Evolutionary conservation across 30 jellyfish, hydroid and myxozoan genomes (phyloP), one percentile per base, ranked within the genome.

Genomic region (Nemopilema nomurai): DNA sequence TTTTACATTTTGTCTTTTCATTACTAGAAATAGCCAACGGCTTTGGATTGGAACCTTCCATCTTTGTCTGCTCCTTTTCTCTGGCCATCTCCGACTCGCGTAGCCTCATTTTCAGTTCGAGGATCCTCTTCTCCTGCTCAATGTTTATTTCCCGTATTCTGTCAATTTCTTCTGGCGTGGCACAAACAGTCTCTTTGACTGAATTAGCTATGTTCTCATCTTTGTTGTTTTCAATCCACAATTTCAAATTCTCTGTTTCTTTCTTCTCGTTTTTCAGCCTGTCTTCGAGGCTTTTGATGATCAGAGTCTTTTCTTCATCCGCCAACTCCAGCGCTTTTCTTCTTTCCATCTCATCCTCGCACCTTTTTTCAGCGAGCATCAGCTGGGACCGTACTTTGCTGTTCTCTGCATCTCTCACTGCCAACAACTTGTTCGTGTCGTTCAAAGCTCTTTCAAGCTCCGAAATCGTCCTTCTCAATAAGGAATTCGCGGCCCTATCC

Each of bases 371-470:
- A 23, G 70, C 30, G 28, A 74, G 50, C 51, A 50, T 68, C 30
- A 82, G 28, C 90, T 49, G 79, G 17, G 87, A 27, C 8, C 98
- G 84, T 18, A 93, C 89, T 22, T 79, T 72, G 49, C 70, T 75
- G 22, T 81, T 87, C 80, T 84, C 91, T 16, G 80, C 77, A 64
- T 93, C 98, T 67, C 98, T 62, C 22, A 71, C 82, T 6, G 71
- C 71, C 26, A 93, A 67, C 27, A 93, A 24, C 33, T 69, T 65
- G 18, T 88, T 93, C 18, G 96, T 93, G 70, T 93, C 97, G 26
- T 49, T 51, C 32, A 93, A 64, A 1, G 98, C 98, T 24, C 93
- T 70, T 67, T 93, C 98, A 28, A 93, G 76, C 73, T 93, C 98
- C 27, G 74, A 18, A 8, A 93, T 88, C 51, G 97, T 87, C 66